Evolutionary conservation across 2,797 vertebrate species (phyloP), one percentile per base, ranked within the genome.

Genomic region (Neomorphus geoffroyi): DNA sequence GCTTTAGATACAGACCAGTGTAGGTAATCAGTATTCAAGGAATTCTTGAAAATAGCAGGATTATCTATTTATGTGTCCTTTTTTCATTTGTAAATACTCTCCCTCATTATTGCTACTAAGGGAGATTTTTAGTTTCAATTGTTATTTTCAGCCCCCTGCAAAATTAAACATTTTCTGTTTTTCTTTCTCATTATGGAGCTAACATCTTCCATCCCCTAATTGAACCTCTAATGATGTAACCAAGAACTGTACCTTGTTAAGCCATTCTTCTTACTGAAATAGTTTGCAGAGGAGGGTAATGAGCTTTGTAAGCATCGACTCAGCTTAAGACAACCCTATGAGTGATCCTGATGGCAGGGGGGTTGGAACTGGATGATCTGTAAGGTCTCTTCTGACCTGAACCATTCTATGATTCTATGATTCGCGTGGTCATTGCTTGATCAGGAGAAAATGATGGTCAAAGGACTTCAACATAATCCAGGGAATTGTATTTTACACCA

Each of bases 1-100:
- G 60, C 75, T 93, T 90, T 72, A 96, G 75, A 66, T 62, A 80
- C 66, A 96, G 96, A 93, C 94, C 95, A 96, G n/a, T 48, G 88
- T 58, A 97, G 94, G 92, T 90, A 93, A 96, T 85, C 82, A 66
- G 32, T 92, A 93, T 92, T 54, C 66, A 77, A 39, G 37, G 51
- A 81, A 69, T 15, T 77, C 64, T 35, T 53, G 67, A 77, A 93
- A 39, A 83, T 18, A 86, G 35, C 43, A 51, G 4, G 24, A 46
- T 13, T 60, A 90, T 65, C 67, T 72, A 39, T 74, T 89, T 87
- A 46, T 22, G 57, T 30, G 13, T 2, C 7, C 9, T 35, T 23
- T 21, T 45, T n/a, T n/a, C 1, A 13, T 48, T 41, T 35, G 13
- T 18, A 78, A 71, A 33, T 64, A 30, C 18, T 81, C 22, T 50